Conservation (phyloP, 2,113 vertebrate genomes). For the Peucedramus taeniatus region DNA sequence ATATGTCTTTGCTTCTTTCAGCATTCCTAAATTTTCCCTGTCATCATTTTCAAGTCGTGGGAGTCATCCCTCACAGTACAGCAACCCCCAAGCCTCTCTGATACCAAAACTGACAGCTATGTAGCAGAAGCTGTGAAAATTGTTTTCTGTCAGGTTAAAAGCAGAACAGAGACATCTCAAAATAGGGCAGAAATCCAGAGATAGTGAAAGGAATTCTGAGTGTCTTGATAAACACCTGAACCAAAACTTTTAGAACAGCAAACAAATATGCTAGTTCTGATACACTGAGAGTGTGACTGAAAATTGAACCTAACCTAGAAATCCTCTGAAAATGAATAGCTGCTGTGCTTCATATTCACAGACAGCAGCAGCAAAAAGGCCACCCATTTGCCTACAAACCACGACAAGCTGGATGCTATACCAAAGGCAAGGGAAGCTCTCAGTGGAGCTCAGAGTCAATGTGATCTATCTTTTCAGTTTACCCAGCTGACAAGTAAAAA, state of each 20-base stretch:
- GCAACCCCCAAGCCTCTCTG: neutral
- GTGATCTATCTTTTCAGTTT: neutral
- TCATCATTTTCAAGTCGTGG: neutral
- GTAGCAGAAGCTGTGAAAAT: neutral
- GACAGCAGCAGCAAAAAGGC: neutral
- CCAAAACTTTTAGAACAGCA: neutral
- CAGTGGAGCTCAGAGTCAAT: rapidly evolving
- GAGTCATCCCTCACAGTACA: neutral
- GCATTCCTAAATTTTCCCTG: neutral
- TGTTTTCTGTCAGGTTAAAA: neutral
- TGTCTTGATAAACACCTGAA: neutral
- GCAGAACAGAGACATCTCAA: neutral
- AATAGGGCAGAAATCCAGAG: neutral
- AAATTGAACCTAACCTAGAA: neutral
- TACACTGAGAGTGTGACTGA: neutral
- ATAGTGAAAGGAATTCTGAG: neutral
- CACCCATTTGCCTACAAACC: neutral
- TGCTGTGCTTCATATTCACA: neutral
- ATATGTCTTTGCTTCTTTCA: neutral
- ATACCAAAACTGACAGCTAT: neutral
- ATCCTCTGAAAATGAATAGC: neutral
- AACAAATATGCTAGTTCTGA: neutral
- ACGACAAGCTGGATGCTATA: neutral
- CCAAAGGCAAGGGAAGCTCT: neutral
- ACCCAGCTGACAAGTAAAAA: neutral